Evolutionary conservation across 2,888 invertebrate species (phyloP).

Genomic region (Rutpela maculata): DNA sequence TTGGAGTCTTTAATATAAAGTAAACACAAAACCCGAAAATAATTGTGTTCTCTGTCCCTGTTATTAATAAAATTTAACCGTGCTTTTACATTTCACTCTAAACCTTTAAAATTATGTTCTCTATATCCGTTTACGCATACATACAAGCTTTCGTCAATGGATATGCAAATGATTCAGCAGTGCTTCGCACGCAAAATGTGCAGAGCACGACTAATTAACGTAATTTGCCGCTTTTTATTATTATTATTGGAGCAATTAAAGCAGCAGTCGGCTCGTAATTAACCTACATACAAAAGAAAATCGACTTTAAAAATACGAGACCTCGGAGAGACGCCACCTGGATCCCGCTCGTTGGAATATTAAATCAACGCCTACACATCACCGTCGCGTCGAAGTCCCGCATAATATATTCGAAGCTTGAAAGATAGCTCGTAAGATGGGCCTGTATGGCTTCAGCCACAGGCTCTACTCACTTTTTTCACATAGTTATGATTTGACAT

Average conservation of each 20-base stretch:
- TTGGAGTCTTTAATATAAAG: no score
- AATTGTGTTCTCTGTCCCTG: no score
- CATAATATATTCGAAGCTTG: neutral
- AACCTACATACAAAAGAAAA: constrained; percentile 24
- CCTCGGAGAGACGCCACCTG: neutral
- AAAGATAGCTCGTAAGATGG: neutral
- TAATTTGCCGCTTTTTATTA: constrained; percentile 20
- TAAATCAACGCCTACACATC: constrained; percentile 8
- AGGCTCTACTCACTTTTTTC: neutral
- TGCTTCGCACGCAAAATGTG: neutral
- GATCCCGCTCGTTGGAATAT: constrained; percentile 5
- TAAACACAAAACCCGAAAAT: no score
- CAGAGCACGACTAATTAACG: constrained; percentile 23
- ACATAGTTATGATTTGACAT: neutral
- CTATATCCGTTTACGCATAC: no score
- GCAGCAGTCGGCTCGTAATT: constrained; percentile 12
- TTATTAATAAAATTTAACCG: no score
- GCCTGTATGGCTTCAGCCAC: neutral
- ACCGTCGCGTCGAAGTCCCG: constrained; percentile 3
- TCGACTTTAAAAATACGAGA: constrained; percentile 29
- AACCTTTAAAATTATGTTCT: no score
- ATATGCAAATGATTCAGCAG: neutral
- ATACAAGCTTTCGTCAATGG: no score
- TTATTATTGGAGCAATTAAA: constrained; percentile 5
- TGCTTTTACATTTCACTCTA: neutral